Evolutionary conservation across 1,140 invertebrate genomes (phyloP), one percentile per base, ranked within the genome.

Genomic region (Danaus plexippus): DNA sequence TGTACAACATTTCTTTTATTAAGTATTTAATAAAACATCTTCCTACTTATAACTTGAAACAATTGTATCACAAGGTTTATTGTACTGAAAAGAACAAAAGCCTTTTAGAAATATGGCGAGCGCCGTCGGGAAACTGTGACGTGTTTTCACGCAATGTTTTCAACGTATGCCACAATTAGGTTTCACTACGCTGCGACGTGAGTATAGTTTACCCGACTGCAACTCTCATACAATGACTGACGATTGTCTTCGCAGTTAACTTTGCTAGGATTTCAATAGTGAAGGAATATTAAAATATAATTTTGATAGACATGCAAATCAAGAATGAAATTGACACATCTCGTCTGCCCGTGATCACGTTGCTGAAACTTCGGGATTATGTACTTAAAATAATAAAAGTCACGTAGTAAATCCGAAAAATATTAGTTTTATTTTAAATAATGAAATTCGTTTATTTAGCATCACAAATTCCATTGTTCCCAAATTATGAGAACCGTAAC

Each of bases 51-150:
- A 32, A 32, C 2, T 32, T 32, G 22, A 32, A 32, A 32, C 47
- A 63, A 52, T 61, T 50, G 41, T 48, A 61, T 60, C 45, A 52
- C 53, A 47, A 11, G 46, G 43, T 52, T 55, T 64, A 75, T 70
- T 78, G 73, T 80, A 75, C 64, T 75, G 64, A 57, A 71, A 81
- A 82, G 82, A 83, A 85, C 82, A 85, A 85, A 80, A 66, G 75
- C 67, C 69, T 75, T 85, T 83, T 79, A 85, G 78, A 72, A 74
- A 73, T 73, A 75, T 58, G 63, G 67, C 69, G 64, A 59, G 52
- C 64, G 53, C 64, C 66, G 65, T 63, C 67, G 67, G 75, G 71
- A 77, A 74, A 73, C 74, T 67, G 61, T 77, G 75, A 80, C 71
- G 72, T 77, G 77, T 74, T 81, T 74, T 73, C 69, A 66, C 67